Evolutionary conservation across 2,888 invertebrate species (phyloP).

Genomic region (Ectropis crepuscularia): DNA sequence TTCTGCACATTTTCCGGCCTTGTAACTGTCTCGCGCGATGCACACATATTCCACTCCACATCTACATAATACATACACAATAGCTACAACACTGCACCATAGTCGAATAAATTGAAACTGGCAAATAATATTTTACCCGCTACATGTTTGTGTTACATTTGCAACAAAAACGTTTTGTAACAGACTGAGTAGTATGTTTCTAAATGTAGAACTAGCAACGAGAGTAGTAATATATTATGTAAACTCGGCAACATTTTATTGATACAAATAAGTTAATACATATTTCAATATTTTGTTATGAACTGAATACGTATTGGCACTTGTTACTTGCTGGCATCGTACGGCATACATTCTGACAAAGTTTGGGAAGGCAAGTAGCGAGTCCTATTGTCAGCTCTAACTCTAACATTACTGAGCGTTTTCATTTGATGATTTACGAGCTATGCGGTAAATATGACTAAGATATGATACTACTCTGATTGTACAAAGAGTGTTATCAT

Average conservation of each 20-base stretch:
- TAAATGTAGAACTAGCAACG: slow-evolving; percentile 17
- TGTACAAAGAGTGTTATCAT: no score
- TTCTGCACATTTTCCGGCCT: slow-evolving; percentile 25
- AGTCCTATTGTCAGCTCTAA: no score
- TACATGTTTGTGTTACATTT: slow-evolving; percentile 7
- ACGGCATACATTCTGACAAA: no score
- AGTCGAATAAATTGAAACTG: neutral
- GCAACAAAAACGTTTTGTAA: slow-evolving; percentile 11
- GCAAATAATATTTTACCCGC: neutral
- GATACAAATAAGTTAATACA: slow-evolving; percentile 11
- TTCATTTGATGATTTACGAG: no score
- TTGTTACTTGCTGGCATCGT: neutral
- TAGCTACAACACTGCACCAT: no score
- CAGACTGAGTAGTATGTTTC: slow-evolving; percentile 6
- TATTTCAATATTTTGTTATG: slow-evolving; percentile 17
- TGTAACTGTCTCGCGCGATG: slow-evolving; percentile 17
- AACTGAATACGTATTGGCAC: slow-evolving; percentile 9
- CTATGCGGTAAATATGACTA: no score
- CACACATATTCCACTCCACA: slow-evolving; percentile 15
- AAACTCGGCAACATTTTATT: slow-evolving; percentile 19
- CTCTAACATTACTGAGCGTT: no score
- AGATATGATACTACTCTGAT: no score
- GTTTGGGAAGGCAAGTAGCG: no score
- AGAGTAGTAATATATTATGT: slow-evolving; percentile 9
- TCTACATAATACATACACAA: neutral